These are phyloP conservation scores for Thera obeliscata DNA, from an alignment of 2,888 invertebrate genomes.

Conservation along the genomic window DNA sequence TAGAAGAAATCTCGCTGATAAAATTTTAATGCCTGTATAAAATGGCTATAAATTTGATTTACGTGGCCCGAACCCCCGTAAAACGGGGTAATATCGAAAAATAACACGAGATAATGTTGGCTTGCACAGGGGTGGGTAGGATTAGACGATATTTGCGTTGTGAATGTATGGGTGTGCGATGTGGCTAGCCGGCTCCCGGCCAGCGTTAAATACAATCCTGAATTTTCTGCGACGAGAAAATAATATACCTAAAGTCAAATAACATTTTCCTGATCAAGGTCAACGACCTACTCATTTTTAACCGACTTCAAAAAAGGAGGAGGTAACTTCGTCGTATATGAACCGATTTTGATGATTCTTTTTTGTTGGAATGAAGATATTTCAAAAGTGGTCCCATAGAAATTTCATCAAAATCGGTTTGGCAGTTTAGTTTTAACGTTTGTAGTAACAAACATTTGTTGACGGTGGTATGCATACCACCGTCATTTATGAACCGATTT, in stretches of 20 bases:
- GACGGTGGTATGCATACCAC: too few relatives aligned
- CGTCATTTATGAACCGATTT: too few relatives aligned
- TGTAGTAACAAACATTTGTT: too few relatives aligned
- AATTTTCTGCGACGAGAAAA: conserved; percentile 27
- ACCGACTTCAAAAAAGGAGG: too few relatives aligned
- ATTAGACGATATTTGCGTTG: conserved; percentile 67
- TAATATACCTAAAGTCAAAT: neutral
- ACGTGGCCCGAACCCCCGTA: conserved; percentile 71
- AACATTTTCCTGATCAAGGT: neutral
- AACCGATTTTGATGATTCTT: too few relatives aligned
- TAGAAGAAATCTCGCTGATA: conserved; percentile 81
- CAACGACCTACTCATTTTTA: neutral
- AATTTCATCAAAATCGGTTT: too few relatives aligned
- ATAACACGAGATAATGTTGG: conserved; percentile 82
- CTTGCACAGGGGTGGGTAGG: conserved; percentile 70
- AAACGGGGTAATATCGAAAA: conserved; percentile 82
- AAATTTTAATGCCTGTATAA: conserved; percentile 83
- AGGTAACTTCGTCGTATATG: too few relatives aligned
- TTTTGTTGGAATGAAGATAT: too few relatives aligned
- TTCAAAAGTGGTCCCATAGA: too few relatives aligned
- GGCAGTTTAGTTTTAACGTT: too few relatives aligned
- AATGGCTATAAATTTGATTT: conserved; percentile 84
- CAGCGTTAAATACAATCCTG: conserved; percentile 32
- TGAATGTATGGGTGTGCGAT: conserved; percentile 45
- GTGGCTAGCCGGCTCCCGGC: conserved; percentile 28